Evolutionary conservation across 2,113 vertebrate species (phyloP).

Genomic region (Glaucidium brasilianum): DNA sequence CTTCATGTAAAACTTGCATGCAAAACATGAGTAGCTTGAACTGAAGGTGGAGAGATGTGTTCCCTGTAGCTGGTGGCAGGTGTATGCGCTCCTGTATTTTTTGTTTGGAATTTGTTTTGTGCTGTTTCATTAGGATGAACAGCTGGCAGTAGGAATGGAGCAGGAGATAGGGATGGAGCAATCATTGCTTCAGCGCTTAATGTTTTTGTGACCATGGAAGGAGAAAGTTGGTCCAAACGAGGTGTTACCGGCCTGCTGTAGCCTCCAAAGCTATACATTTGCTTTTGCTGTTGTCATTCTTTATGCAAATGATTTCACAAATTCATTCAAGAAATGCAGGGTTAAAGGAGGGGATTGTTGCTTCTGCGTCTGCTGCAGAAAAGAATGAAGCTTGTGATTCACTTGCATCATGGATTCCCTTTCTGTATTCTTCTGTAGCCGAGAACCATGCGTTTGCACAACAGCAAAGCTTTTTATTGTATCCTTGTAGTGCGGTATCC

Average conservation of each 20-base stretch:
- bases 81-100: background rate
- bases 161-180: background rate
- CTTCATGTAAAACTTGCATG: background rate
- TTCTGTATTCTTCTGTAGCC: slow-evolving; percentile 1
- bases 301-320: background rate
- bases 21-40: background rate
- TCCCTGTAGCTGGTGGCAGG: background rate
- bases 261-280: background rate
- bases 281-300: background rate
- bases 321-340: background rate
- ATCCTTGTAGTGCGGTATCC: background rate
- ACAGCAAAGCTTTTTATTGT: background rate
- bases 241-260: background rate
- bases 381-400: slow-evolving; percentile 34
- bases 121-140: background rate
- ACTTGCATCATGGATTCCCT: slow-evolving; percentile 33
- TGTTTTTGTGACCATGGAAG: background rate
- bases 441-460: background rate
- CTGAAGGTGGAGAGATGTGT: background rate
- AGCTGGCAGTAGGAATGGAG: background rate
- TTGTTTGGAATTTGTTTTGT: background rate
- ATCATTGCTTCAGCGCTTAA: background rate
- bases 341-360: background rate
- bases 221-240: background rate
- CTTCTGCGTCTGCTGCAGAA: background rate